Evolutionary conservation across 2,888 invertebrate genomes (phyloP).

Genomic region (Ophion slaviceki): DNA sequence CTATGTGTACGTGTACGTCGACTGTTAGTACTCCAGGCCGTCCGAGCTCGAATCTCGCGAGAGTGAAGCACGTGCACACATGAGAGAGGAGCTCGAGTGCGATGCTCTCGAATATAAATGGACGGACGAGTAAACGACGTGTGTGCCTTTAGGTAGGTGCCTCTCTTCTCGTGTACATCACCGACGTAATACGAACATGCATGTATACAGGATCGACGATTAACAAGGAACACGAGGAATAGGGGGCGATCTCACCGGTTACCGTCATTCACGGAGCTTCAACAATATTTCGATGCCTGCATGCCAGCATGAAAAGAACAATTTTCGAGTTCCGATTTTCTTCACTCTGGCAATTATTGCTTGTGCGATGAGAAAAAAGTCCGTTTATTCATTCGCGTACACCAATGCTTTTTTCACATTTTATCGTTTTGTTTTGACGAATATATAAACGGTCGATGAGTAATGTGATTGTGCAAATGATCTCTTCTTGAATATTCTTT

Average conservation of each 20-base stretch:
- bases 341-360: too few species aligned
- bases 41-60: constrained; percentile 47
- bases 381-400: too few species aligned
- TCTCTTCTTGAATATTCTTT: too few species aligned
- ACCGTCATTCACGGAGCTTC: constrained; percentile 28
- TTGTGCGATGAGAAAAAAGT: too few species aligned
- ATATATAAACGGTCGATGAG: too few species aligned
- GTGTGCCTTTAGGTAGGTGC: constrained; percentile 48
- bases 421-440: too few species aligned
- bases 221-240: constrained; percentile 35
- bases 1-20: background rate
- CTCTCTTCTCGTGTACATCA: constrained; percentile 43
- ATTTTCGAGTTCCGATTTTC: background rate
- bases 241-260: constrained; percentile 18
- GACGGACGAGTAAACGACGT: constrained; percentile 59
- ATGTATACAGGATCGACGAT: constrained; percentile 47
- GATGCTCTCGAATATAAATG: constrained; percentile 67
- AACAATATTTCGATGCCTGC: background rate
- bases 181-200: constrained; percentile 49
- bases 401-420: too few species aligned
- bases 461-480: too few species aligned
- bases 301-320: background rate
- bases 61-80: constrained; percentile 46
- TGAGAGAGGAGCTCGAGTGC: constrained; percentile 51
- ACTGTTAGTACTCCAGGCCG: constrained; percentile 20